Percentiles rank a stretch among this genome's conserved stretches.
Conservation (phyloP, 1,140 invertebrate genomes). For the Leptinotarsa texana region DNA sequence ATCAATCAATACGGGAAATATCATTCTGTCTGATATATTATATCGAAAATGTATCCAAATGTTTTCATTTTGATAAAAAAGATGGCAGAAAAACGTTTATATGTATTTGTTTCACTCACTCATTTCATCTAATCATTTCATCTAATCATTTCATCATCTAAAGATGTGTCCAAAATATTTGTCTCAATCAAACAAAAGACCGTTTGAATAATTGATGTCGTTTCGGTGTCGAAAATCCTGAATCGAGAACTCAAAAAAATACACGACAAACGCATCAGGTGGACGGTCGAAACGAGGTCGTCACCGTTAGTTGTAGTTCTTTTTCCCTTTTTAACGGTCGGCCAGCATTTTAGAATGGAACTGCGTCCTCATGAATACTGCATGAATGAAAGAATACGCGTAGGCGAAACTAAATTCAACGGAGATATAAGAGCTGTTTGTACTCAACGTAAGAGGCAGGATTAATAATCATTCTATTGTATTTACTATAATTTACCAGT, state of each 20-base stretch:
- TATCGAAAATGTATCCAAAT: too few relatives aligned
- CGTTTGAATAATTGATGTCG: background rate
- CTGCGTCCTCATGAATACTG: background rate
- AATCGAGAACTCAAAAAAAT: background rate
- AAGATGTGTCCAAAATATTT: background rate
- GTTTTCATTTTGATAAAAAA: too few relatives aligned
- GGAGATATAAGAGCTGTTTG: background rate
- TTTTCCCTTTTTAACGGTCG: background rate
- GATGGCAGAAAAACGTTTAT: too few relatives aligned
- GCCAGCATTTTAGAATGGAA: background rate
- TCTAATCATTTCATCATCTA: too few relatives aligned
- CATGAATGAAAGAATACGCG: background rate
- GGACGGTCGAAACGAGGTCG: background rate
- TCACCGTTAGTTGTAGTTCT: background rate
- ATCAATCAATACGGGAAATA: too few relatives aligned
- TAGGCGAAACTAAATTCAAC: background rate
- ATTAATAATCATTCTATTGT: slow-evolving; percentile 7
- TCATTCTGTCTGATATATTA: too few relatives aligned
- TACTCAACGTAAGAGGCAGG: background rate
- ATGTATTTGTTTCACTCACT: too few relatives aligned
- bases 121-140: too few relatives aligned
- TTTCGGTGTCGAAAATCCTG: background rate
- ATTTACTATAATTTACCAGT: background rate
- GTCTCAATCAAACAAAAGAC: background rate
- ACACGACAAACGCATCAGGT: background rate